Conservation (phyloP, 1,140 invertebrate species). For the Melanaphis sacchari region DNA sequence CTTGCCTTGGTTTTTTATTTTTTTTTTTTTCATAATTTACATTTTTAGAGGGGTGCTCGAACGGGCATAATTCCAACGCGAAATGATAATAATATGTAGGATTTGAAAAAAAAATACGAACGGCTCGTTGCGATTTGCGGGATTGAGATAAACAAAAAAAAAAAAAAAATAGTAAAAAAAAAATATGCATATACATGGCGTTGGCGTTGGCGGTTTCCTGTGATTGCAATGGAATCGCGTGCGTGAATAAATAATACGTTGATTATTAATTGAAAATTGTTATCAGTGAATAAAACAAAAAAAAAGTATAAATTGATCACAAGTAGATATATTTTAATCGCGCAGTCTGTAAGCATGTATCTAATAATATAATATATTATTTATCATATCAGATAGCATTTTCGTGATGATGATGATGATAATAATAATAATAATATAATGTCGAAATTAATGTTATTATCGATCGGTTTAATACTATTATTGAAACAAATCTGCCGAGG, state of each 20-base stretch:
- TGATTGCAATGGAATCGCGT: background rate
- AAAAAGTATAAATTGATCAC: background rate
- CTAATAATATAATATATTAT: background rate
- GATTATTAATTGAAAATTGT: background rate
- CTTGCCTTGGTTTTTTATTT: background rate
- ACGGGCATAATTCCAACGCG: background rate
- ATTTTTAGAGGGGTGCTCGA: background rate
- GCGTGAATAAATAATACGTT: background rate
- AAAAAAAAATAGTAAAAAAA: too few relatives aligned
- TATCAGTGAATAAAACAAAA: background rate
- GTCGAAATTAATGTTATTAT: background rate
- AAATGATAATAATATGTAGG: background rate
- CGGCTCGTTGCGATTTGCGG: background rate
- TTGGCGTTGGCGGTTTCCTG: background rate
- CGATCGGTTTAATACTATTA: background rate
- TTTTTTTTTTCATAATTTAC: background rate
- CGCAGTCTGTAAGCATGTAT: background rate
- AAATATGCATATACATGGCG: background rate
- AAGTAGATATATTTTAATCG: background rate
- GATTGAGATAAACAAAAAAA: background rate
- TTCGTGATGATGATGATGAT: too few relatives aligned
- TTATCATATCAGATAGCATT: background rate
- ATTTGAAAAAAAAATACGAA: background rate
- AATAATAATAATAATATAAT: background rate
- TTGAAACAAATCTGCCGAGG: background rate